phyloP scores from a whole-genome alignment of 2,797 vertebrate species.

The Octomys mimax region DNA sequence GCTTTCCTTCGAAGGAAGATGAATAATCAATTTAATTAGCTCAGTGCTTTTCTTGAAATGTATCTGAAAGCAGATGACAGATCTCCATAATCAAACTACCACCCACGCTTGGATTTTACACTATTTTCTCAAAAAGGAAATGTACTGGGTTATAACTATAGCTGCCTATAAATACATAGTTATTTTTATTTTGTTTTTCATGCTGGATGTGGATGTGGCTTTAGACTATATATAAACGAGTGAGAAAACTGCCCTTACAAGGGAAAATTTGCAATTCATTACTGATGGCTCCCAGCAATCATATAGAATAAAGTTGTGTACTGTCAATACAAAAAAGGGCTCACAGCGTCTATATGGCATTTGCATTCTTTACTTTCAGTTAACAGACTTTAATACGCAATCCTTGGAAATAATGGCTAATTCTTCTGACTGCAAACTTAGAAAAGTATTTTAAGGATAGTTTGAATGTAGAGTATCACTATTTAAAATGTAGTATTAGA shows the following conservation, averaged over 20 bases:
- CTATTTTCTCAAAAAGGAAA: slow-evolving; percentile 73
- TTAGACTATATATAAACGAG: slow-evolving; percentile 71
- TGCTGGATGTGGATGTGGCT: slow-evolving; percentile 62
- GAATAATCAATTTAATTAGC: slow-evolving; percentile 83
- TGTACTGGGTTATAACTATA: slow-evolving; percentile 70
- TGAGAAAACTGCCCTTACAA: slow-evolving; percentile 64
- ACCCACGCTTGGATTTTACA: slow-evolving; percentile 72
- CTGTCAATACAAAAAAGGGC: slow-evolving; percentile 35
- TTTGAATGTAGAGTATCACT: not conserved
- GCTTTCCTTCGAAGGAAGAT: slow-evolving; percentile 68
- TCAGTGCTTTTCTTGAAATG: slow-evolving; percentile 73
- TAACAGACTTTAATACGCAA: slow-evolving; percentile 30
- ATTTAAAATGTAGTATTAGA: slow-evolving; percentile 13
- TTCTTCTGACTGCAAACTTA: slow-evolving; percentile 54
- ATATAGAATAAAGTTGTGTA: slow-evolving; percentile 38
- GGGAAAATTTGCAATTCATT: slow-evolving; percentile 64
- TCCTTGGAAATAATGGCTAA: slow-evolving; percentile 41
- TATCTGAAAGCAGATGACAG: slow-evolving; percentile 79
- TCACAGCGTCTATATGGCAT: not conserved
- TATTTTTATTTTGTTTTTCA: slow-evolving; percentile 82
- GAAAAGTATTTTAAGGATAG: slow-evolving; percentile 51
- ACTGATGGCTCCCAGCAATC: slow-evolving; percentile 50
- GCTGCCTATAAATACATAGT: slow-evolving; percentile 73
- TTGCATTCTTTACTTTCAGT: slow-evolving; percentile 54
- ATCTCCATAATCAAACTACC: slow-evolving; percentile 77